These are phyloP conservation scores for Telenomus remus DNA, from an alignment of 1,140 invertebrate species.

Conservation along the genomic window DNA sequence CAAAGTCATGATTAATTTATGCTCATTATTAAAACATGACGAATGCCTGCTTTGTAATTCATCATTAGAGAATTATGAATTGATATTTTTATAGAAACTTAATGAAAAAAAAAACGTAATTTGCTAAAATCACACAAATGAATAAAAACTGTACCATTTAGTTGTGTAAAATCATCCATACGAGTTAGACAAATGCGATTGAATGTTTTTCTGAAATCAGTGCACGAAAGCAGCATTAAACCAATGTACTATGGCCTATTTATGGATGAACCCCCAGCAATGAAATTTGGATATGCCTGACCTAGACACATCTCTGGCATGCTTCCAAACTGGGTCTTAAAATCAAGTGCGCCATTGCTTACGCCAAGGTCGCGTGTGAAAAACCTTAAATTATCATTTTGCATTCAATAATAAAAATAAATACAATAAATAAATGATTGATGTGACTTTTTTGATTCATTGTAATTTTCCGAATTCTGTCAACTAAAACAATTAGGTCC, in stretches of 20 bases:
- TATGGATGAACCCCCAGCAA: slow-evolving; percentile 40
- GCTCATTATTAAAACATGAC: no score
- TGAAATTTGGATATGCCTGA: slow-evolving; percentile 57
- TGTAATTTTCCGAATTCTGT: no score
- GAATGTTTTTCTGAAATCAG: slow-evolving; percentile 17
- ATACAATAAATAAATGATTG: slow-evolving; percentile 15
- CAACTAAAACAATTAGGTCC: no score
- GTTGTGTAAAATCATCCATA: slow-evolving; percentile 25
- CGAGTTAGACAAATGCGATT: slow-evolving; percentile 34
- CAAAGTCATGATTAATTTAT: no score
- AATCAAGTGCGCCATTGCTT: slow-evolving; percentile 68
- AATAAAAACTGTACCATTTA: no score
- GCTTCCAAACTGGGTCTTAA: slow-evolving; percentile 70
- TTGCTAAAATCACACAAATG: neutral
- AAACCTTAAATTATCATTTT: slow-evolving; percentile 69
- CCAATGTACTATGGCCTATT: slow-evolving; percentile 55
- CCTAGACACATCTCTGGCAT: slow-evolving; percentile 66
- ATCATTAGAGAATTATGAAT: no score
- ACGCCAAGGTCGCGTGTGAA: slow-evolving; percentile 68
- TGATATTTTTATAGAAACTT: no score
- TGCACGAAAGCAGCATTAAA: slow-evolving; percentile 24
- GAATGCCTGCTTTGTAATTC: no score
- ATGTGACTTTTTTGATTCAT: no score
- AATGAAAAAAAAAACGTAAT: no score
- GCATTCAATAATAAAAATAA: slow-evolving; percentile 67